phyloP scores from a whole-genome alignment of 2,113 vertebrate genomes.

The Neotragus pygmaeus region DNA sequence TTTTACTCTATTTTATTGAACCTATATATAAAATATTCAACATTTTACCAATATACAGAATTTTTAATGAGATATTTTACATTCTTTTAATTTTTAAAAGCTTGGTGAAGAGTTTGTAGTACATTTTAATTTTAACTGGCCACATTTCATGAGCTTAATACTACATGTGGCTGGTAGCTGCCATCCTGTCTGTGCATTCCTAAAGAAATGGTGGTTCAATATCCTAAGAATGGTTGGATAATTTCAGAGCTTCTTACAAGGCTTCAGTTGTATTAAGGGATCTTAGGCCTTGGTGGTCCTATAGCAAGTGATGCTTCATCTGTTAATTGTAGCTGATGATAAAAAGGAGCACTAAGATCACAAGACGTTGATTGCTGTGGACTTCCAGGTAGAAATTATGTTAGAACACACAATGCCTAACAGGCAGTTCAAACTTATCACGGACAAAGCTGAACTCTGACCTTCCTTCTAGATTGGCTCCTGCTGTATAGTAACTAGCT shows the following conservation, averaged over 20 bases:
- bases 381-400: conserved; percentile 2
- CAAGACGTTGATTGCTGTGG: not conserved
- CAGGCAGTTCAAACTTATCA: not conserved
- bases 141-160: not conserved
- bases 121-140: not conserved
- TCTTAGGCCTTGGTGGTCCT: not conserved
- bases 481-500: not conserved
- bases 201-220: not conserved
- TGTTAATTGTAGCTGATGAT: conserved; percentile 13
- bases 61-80: not conserved
- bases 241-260: not conserved
- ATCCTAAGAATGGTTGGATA: not conserved
- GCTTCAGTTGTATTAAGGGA: not conserved
- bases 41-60: not conserved
- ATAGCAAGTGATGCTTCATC: not conserved
- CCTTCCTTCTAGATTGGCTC: not conserved
- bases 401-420: not conserved
- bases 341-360: not conserved
- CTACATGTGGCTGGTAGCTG: not conserved
- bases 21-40: not conserved
- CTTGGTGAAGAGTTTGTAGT: not conserved
- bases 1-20: not conserved
- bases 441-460: not conserved
- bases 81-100: not conserved
- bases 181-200: not conserved